phyloP scores from a whole-genome alignment of 2,888 invertebrate species.

The Folsomia candida region DNA sequence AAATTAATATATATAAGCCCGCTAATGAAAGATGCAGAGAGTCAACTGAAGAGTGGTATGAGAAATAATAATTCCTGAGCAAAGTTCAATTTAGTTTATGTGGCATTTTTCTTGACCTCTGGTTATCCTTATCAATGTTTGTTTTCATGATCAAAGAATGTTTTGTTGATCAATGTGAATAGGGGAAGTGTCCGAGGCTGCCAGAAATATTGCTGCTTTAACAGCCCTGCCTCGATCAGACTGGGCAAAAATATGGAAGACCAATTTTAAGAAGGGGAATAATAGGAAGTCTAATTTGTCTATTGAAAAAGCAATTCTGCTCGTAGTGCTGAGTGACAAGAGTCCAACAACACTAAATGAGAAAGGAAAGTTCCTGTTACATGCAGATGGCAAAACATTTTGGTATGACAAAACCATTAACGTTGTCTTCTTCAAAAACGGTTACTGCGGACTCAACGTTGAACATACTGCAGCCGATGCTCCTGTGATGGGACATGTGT shows the following conservation, averaged over 20 bases:
- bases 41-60: too few relatives aligned
- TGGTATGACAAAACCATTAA: conserved; percentile 59
- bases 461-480: conserved; percentile 58
- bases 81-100: too few relatives aligned
- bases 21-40: too few relatives aligned
- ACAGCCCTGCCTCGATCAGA: conserved; percentile 55
- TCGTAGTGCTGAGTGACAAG: conserved; percentile 54
- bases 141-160: neutral
- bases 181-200: conserved; percentile 49
- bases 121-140: neutral
- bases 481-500: conserved; percentile 56
- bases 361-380: conserved; percentile 54
- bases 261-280: conserved; percentile 54
- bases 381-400: conserved; percentile 55
- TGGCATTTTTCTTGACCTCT: neutral
- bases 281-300: conserved; percentile 55
- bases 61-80: neutral
- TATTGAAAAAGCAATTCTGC: conserved; percentile 56
- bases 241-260: conserved; percentile 55
- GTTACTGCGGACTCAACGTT: conserved; percentile 56
- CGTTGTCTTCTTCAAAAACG: conserved; percentile 55
- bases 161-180: too few relatives aligned
- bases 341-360: conserved; percentile 40
- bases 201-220: conserved; percentile 54
- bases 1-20: too few relatives aligned